phyloP scores from a whole-genome alignment of 1,140 invertebrate species.

The Myzus persicae region DNA sequence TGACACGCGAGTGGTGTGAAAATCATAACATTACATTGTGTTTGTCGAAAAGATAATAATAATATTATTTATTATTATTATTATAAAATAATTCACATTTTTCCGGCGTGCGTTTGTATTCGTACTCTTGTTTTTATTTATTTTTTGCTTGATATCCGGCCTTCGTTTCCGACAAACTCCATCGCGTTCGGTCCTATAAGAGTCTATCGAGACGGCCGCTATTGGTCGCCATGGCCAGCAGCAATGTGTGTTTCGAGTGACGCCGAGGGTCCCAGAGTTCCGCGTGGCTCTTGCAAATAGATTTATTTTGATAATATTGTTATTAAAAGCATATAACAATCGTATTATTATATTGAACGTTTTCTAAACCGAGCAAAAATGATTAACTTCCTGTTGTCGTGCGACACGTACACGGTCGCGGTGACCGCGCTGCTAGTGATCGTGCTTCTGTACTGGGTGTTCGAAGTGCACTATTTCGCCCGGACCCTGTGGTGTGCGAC shows the following conservation, averaged over 20 bases:
- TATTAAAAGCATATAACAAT: too few species aligned
- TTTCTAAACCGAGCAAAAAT: neutral
- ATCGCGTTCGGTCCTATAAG: neutral
- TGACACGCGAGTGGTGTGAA: neutral
- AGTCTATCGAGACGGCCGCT: neutral
- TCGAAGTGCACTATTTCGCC: conserved; percentile 76
- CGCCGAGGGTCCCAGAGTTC: neutral
- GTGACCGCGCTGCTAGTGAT: conserved; percentile 66
- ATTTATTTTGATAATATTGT: neutral
- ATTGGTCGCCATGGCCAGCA: too few species aligned
- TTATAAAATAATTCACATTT: neutral
- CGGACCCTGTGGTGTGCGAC: conserved; percentile 72
- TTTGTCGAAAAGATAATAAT: neutral
- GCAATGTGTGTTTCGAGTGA: neutral
- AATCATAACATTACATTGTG: too few species aligned
- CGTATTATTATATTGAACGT: too few species aligned
- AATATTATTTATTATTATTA: neutral
- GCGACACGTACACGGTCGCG: conserved; percentile 61
- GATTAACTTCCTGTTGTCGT: neutral
- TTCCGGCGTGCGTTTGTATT: neutral
- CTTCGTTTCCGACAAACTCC: neutral
- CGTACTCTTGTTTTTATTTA: neutral
- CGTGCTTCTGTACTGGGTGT: conserved; percentile 68
- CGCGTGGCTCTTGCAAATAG: neutral
- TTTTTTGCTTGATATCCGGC: neutral